Conservation (phyloP, 2,113 vertebrate genomes). For the Ancistrus triradiatus region DNA sequence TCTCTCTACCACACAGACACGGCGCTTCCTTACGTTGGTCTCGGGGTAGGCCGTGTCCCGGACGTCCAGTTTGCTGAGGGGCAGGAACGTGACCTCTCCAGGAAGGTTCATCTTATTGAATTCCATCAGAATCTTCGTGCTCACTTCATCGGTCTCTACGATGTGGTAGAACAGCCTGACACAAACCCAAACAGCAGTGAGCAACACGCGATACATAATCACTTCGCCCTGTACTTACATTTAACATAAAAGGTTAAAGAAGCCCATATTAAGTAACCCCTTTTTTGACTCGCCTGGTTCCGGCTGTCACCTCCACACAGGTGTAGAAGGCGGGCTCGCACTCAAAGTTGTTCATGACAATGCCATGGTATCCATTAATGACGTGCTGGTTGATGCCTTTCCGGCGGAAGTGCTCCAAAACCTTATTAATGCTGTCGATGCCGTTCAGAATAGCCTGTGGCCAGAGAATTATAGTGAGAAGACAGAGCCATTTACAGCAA, state of each 20-base stretch:
- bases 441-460: slow-evolving; percentile 92
- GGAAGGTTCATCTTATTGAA: slow-evolving; percentile 99
- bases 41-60: slow-evolving; percentile 97
- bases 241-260: too few species aligned
- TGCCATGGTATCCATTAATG: slow-evolving; percentile 93
- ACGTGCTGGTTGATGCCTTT: slow-evolving; percentile 98
- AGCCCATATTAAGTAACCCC: too few species aligned
- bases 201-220: neutral
- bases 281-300: slow-evolving; percentile 88
- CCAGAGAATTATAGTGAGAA: too few species aligned
- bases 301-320: slow-evolving; percentile 97
- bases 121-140: slow-evolving; percentile 97
- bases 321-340: slow-evolving; percentile 98
- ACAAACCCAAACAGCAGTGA: neutral
- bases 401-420: slow-evolving; percentile 94
- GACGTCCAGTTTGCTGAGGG: slow-evolving; percentile 94
- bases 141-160: slow-evolving; percentile 98
- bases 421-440: slow-evolving; percentile 98
- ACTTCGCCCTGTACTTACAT: too few species aligned
- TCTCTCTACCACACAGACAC: too few species aligned
- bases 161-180: slow-evolving; percentile 96
- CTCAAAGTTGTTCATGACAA: slow-evolving; percentile 98
- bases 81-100: slow-evolving; percentile 96
- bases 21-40: slow-evolving; percentile 86
- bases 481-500: neutral